phyloP scores from a whole-genome alignment of 1,140 invertebrate genomes.

The Drosophila cardini region DNA sequence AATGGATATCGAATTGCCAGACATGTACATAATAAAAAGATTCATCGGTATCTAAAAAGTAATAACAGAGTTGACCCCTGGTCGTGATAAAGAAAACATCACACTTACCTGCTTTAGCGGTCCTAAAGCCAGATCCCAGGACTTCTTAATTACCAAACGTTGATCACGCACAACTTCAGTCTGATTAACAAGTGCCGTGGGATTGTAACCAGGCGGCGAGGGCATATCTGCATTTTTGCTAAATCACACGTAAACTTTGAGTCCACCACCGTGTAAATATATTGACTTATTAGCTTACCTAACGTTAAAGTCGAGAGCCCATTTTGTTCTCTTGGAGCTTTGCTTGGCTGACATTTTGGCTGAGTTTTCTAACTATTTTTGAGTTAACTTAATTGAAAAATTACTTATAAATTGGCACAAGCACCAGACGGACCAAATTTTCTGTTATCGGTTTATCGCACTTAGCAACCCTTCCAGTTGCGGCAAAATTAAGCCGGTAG shows the following conservation, averaged over 20 bases:
- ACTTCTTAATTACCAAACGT: constrained; percentile 95
- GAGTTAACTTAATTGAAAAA: constrained; percentile 54
- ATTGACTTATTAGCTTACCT: constrained; percentile 47
- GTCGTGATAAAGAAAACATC: background rate
- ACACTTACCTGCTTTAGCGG: constrained; percentile 87
- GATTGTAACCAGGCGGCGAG: constrained; percentile 93
- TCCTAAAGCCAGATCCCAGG: constrained; percentile 98
- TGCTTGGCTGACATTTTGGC: constrained; percentile 76
- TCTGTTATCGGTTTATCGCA: constrained; percentile 36
- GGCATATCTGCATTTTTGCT: constrained; percentile 86
- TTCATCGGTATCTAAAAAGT: constrained; percentile 94
- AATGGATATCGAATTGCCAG: constrained; percentile 99
- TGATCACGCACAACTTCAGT: constrained; percentile 91
- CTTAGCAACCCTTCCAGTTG: constrained; percentile 30
- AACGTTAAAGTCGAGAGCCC: constrained; percentile 77
- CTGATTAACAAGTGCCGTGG: constrained; percentile 89
- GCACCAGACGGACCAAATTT: constrained; percentile 11
- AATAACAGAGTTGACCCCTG: constrained; percentile 22
- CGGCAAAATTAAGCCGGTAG: background rate
- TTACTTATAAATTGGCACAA: constrained; percentile 49
- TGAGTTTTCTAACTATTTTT: constrained; percentile 26
- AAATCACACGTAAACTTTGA: constrained; percentile 14
- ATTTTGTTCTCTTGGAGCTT: constrained; percentile 75
- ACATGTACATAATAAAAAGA: constrained; percentile 99
- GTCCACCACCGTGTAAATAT: background rate